Evolutionary conservation across 2,888 invertebrate species (phyloP).

Genomic region (Ernsta delagoae): DNA sequence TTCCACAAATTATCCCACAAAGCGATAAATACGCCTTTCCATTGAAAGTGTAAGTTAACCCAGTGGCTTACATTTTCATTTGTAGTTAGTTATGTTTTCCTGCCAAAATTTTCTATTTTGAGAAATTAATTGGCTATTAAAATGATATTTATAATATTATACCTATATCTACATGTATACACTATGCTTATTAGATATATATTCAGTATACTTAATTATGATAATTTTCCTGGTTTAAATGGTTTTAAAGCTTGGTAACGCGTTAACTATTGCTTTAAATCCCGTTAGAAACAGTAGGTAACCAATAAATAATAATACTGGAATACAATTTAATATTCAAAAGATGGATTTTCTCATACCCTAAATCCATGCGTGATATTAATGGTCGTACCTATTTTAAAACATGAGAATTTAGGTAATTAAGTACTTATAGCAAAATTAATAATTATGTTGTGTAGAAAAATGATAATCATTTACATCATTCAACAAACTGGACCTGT

Average conservation of each 20-base stretch:
- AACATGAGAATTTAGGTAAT: neutral
- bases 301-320: slow-evolving; percentile 18
- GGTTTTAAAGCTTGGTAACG: neutral
- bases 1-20: no score
- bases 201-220: slow-evolving; percentile 4
- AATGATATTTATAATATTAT: neutral
- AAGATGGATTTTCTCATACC: slow-evolving; percentile 10
- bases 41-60: neutral
- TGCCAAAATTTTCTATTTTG: neutral
- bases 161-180: no score
- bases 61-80: neutral
- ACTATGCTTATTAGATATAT: no score
- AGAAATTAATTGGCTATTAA: neutral
- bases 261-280: slow-evolving; percentile 18
- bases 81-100: neutral
- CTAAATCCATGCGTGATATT: slow-evolving; percentile 3
- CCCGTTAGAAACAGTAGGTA: slow-evolving; percentile 30
- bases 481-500: no score
- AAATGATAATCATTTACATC: no score
- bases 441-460: no score
- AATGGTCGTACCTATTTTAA: neutral
- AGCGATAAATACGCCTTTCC: neutral
- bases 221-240: slow-evolving; percentile 14
- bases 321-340: slow-evolving; percentile 14
- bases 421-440: no score